Evolutionary conservation across 1,140 invertebrate genomes (phyloP).

Genomic region (Lordiphosa collinella): DNA sequence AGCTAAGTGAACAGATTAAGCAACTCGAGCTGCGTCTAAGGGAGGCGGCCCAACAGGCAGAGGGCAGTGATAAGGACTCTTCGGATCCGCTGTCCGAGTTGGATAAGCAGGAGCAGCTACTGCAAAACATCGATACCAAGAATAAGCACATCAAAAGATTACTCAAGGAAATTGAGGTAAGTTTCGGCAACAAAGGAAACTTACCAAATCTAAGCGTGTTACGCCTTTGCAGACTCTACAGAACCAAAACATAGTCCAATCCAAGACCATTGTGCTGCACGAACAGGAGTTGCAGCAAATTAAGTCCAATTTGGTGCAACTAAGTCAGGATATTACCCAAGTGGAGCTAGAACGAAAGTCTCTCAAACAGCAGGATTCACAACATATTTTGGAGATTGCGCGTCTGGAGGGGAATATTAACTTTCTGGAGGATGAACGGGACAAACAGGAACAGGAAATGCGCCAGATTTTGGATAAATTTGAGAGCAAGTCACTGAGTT

Average conservation of each 20-base stretch:
- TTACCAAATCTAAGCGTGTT: no score
- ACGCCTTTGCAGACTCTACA: constrained; percentile 50
- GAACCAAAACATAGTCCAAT: constrained; percentile 68
- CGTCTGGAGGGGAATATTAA: constrained; percentile 66
- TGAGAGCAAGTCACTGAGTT: constrained; percentile 50
- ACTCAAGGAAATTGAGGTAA: constrained; percentile 71
- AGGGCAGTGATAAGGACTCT: constrained; percentile 74
- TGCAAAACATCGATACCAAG: constrained; percentile 73
- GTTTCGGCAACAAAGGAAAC: background rate
- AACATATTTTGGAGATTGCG: constrained; percentile 52
- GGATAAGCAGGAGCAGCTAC: constrained; percentile 73
- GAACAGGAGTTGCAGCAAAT: constrained; percentile 59
- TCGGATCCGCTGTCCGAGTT: constrained; percentile 75
- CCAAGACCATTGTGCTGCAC: constrained; percentile 62
- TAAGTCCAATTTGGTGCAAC: constrained; percentile 44
- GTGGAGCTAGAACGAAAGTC: constrained; percentile 58
- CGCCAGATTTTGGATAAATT: constrained; percentile 62
- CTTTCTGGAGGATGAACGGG: constrained; percentile 67
- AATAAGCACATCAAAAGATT: constrained; percentile 79
- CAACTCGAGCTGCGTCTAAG: constrained; percentile 58
- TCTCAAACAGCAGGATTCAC: constrained; percentile 37
- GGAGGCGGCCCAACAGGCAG: constrained; percentile 56
- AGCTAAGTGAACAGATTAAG: constrained; percentile 63
- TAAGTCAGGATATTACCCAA: constrained; percentile 54
- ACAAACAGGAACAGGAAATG: constrained; percentile 67